A percentile compares a stretch with the other conserved stretches of the same genome.
phyloP scores from a whole-genome alignment of 2,888 invertebrate species.

The Ferdinandea cuprea region DNA sequence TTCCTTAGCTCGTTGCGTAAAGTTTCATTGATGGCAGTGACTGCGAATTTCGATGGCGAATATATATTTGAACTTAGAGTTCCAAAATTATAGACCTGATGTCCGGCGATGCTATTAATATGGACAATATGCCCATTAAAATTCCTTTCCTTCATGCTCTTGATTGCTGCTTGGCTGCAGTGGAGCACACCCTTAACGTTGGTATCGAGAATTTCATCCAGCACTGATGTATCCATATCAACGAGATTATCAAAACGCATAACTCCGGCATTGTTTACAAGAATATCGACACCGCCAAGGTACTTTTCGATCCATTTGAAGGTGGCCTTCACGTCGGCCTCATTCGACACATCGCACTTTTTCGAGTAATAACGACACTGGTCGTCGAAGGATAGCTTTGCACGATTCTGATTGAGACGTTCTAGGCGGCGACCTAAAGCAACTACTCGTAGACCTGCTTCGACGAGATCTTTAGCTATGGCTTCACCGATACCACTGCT shows the following conservation, averaged over 20 bases:
- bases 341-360: slow-evolving; percentile 84
- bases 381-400: slow-evolving; percentile 76
- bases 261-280: slow-evolving; percentile 86
- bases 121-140: slow-evolving; percentile 79
- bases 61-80: slow-evolving; percentile 79
- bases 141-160: slow-evolving; percentile 83
- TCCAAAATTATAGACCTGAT: slow-evolving; percentile 76
- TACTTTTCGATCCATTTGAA: slow-evolving; percentile 84
- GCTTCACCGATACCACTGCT: slow-evolving; percentile 86
- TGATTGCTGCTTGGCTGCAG: slow-evolving; percentile 83
- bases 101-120: slow-evolving; percentile 80
- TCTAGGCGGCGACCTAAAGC: slow-evolving; percentile 83
- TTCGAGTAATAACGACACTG: slow-evolving; percentile 76
- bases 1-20: slow-evolving; percentile 80
- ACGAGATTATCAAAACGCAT: slow-evolving; percentile 78
- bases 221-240: slow-evolving; percentile 77
- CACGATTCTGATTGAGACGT: slow-evolving; percentile 77
- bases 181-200: slow-evolving; percentile 83
- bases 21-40: slow-evolving; percentile 80
- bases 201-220: slow-evolving; percentile 82
- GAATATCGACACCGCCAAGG: slow-evolving; percentile 85
- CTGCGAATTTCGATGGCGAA: slow-evolving; percentile 80
- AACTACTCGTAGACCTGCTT: slow-evolving; percentile 84
- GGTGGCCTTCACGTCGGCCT: slow-evolving; percentile 84
- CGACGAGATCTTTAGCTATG: slow-evolving; percentile 82